These are phyloP conservation scores for Teleogryllus oceanicus DNA, from an alignment of 2,888 invertebrate genomes.

Conservation along the genomic window DNA sequence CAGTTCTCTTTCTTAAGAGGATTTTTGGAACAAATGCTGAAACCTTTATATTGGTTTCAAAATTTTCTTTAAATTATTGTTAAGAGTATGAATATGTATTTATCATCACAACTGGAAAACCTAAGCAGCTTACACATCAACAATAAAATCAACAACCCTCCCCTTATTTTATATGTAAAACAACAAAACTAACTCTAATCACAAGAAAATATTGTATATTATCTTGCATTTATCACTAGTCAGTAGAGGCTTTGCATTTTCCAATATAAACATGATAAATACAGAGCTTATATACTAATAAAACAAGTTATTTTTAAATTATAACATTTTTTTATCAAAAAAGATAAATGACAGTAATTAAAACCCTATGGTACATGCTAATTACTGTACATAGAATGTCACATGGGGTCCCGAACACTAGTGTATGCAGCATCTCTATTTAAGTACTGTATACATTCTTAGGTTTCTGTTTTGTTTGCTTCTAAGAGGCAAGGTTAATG, in stretches of 20 bases:
- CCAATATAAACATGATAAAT: conserved; percentile 23
- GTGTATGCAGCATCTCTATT: conserved; percentile 20
- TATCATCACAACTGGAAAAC: conserved; percentile 24
- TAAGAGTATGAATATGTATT: conserved; percentile 21
- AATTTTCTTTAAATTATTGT: not conserved
- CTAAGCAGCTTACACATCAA: conserved; percentile 29
- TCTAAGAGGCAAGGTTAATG: conserved; percentile 20
- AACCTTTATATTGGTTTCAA: conserved; percentile 1
- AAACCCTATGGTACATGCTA: conserved; percentile 28
- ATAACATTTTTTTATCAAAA: conserved; percentile 28
- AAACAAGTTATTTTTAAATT: conserved; percentile 26
- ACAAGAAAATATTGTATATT: conserved; percentile 27
- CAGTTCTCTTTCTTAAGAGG: conserved; percentile 23
- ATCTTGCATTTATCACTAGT: conserved; percentile 19
- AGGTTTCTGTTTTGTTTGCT: conserved; percentile 21
- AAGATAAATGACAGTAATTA: conserved; percentile 25
- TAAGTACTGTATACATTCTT: conserved; percentile 18
- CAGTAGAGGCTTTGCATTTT: conserved; percentile 26
- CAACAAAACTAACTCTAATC: conserved; percentile 19
- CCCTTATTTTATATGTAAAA: conserved; percentile 27
- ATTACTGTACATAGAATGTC: conserved; percentile 25
- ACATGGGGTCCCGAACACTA: conserved; percentile 31
- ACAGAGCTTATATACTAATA: conserved; percentile 25
- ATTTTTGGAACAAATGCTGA: not conserved
- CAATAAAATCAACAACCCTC: conserved; percentile 32